These are phyloP conservation scores for Pteromalus puparum DNA, from an alignment of 1,140 invertebrate species.

Conservation along the genomic window DNA sequence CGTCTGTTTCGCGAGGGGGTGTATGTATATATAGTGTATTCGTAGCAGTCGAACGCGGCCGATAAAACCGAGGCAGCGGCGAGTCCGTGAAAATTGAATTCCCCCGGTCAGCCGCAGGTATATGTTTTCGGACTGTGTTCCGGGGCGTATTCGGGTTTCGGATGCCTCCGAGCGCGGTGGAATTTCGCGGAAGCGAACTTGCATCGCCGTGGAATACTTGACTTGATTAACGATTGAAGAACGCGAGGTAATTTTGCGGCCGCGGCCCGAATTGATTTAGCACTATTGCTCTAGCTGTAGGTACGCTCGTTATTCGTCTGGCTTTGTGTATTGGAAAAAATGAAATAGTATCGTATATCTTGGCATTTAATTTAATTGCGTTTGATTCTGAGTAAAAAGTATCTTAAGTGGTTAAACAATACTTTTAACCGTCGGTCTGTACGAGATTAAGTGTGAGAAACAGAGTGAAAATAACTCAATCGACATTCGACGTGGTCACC, in stretches of 20 bases:
- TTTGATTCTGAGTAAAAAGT: no score
- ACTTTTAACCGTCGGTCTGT: no score
- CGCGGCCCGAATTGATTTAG: neutral
- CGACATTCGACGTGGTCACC: neutral
- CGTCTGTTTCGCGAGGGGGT: neutral
- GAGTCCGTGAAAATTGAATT: slow-evolving; percentile 70
- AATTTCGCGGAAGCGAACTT: neutral
- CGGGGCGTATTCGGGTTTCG: neutral
- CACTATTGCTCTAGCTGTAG: no score
- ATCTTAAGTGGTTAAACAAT: no score
- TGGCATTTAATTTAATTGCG: no score
- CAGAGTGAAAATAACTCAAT: slow-evolving; percentile 13
- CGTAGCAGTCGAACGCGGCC: slow-evolving; percentile 29
- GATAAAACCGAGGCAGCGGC: slow-evolving; percentile 37
- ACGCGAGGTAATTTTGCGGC: slow-evolving; percentile 15
- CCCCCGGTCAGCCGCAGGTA: slow-evolving; percentile 56
- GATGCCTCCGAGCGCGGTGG: neutral
- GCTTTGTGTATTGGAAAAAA: no score
- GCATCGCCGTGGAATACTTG: slow-evolving; percentile 2
- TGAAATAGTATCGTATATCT: no score
- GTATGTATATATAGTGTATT: neutral
- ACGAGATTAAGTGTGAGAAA: neutral
- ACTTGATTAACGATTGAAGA: slow-evolving; percentile 28
- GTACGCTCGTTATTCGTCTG: slow-evolving; percentile 5
- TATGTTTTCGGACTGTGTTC: neutral